Percentiles rank a stretch among this genome's conserved stretches.
Conservation (phyloP, 1,140 invertebrate species). For the Chelonus insularis region DNA sequence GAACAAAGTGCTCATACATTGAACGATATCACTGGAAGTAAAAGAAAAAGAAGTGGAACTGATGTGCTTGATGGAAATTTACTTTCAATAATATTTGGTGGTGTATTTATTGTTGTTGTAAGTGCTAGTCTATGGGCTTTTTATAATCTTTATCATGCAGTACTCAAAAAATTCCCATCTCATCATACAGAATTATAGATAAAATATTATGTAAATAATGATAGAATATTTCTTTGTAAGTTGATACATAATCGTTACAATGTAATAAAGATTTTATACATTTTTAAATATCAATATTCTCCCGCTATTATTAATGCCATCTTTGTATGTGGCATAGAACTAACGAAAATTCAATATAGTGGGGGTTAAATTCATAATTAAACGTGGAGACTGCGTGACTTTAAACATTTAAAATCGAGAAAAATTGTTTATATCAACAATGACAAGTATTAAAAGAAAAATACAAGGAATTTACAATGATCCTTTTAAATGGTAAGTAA, state of each 20-base stretch:
- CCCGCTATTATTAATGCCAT: no score
- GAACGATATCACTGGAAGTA: constrained; percentile 52
- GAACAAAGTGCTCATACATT: constrained; percentile 65
- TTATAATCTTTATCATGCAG: constrained; percentile 79
- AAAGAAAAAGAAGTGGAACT: constrained; percentile 56
- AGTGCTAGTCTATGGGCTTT: constrained; percentile 81
- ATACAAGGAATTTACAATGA: constrained; percentile 58
- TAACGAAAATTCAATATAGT: no score
- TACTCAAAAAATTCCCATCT: constrained; percentile 77
- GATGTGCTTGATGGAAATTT: constrained; percentile 80
- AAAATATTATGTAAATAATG: constrained; percentile 38
- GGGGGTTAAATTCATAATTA: no score
- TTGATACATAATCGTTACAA: neutral
- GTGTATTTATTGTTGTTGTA: constrained; percentile 74
- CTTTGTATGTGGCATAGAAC: no score
- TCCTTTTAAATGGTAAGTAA: constrained; percentile 59
- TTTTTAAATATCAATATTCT: no score
- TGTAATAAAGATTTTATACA: no score
- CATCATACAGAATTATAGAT: constrained; percentile 77
- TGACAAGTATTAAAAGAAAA: constrained; percentile 35
- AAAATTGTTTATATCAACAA: constrained; percentile 4
- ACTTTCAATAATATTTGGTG: constrained; percentile 76
- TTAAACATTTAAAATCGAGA: neutral
- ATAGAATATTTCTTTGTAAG: neutral
- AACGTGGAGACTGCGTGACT: no score